Conservation (phyloP, 2,797 vertebrate genomes). For the Poeciliopsis turneri region DNA sequence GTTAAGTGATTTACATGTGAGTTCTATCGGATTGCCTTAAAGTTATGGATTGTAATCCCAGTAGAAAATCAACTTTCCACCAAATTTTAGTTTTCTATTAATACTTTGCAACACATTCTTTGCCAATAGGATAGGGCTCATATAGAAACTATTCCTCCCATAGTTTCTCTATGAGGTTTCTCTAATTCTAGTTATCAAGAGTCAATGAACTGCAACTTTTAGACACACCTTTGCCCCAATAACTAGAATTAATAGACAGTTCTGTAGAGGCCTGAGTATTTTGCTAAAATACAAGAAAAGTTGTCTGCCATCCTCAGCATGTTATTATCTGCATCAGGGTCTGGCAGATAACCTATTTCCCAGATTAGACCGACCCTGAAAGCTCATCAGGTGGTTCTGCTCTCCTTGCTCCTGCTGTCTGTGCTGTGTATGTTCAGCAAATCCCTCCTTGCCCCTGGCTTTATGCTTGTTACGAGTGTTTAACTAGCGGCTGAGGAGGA, state of each 20-base stretch:
- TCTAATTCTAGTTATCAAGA: neutral
- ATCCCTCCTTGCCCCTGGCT: neutral
- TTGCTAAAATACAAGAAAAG: neutral
- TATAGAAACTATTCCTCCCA: neutral
- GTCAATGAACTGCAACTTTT: neutral
- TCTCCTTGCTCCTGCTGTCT: neutral
- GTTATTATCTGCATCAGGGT: neutral
- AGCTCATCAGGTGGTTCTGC: neutral
- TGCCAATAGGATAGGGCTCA: neutral
- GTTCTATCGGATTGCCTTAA: neutral
- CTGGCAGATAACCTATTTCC: neutral
- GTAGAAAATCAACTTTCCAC: neutral
- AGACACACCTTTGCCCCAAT: neutral
- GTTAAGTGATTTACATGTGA: neutral
- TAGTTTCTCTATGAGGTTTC: neutral
- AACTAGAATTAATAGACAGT: neutral
- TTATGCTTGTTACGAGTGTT: neutral
- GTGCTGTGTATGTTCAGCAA: neutral
- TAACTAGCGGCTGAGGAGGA: neutral
- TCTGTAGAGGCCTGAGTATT: neutral
- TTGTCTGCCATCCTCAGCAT: neutral
- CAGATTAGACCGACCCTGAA: conserved; percentile 2
- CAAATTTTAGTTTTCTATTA: neutral
- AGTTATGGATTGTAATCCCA: neutral
- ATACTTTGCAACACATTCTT: neutral